A percentile compares a stretch with the other conserved stretches of the same genome.
These are phyloP conservation scores for Buphagus erythrorhynchus DNA, from an alignment of 2,797 vertebrate genomes.

Conservation along the genomic window DNA sequence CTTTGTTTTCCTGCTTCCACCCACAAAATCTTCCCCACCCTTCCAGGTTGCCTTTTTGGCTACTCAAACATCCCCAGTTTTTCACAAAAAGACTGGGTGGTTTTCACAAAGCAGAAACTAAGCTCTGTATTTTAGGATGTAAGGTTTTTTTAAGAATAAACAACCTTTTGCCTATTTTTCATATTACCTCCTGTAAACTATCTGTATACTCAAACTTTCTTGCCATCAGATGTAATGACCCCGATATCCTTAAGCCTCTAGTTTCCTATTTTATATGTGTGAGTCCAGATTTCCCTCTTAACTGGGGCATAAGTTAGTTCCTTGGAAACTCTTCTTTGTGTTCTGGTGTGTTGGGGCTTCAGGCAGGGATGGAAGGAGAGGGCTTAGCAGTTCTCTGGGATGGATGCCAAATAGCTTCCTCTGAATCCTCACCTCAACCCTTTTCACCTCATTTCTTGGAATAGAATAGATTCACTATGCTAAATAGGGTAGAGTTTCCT, in stretches of 20 bases:
- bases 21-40: not conserved
- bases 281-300: not conserved
- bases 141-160: not conserved
- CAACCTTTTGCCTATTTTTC: not conserved
- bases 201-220: not conserved
- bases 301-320: not conserved
- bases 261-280: not conserved
- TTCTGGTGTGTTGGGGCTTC: not conserved
- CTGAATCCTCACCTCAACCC: not conserved
- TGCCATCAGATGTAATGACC: not conserved
- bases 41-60: not conserved
- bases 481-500: not conserved
- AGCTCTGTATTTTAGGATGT: not conserved
- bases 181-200: rapidly evolving
- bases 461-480: not conserved
- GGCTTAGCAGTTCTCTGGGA: not conserved
- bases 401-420: not conserved
- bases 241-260: rapidly evolving
- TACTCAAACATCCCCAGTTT: not conserved
- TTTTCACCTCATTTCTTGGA: not conserved
- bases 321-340: not conserved
- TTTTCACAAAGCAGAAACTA: not conserved
- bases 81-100: not conserved
- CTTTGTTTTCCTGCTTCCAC: not conserved
- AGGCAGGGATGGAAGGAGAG: not conserved